A percentile compares a stretch with the other conserved stretches of the same genome.
phyloP scores from a whole-genome alignment of 2,113 vertebrate genomes.

The Sinosuthora webbiana region DNA sequence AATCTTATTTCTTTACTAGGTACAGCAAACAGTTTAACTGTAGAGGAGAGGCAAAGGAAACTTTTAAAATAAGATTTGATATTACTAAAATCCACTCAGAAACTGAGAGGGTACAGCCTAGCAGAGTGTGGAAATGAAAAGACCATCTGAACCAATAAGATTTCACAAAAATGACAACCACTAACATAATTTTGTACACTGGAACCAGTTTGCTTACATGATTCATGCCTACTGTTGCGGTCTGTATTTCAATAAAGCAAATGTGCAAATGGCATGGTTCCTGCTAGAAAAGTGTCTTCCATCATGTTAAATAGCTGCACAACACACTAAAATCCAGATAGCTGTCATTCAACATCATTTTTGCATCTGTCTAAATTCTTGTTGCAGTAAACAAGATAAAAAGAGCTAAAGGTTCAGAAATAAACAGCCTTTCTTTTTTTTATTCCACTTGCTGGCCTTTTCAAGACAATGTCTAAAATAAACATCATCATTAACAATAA shows the following conservation, averaged over 20 bases:
- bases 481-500: background rate
- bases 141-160: background rate
- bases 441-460: background rate
- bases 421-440: background rate
- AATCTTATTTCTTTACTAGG: background rate
- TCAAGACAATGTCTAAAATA: background rate
- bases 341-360: background rate
- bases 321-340: background rate
- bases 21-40: background rate
- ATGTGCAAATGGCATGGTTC: background rate
- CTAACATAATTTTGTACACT: background rate
- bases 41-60: background rate
- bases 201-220: background rate
- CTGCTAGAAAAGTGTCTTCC: background rate
- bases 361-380: background rate
- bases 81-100: background rate
- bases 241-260: background rate
- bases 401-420: background rate
- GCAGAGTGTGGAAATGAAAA: background rate
- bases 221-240: background rate
- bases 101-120: background rate
- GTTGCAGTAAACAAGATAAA: background rate
- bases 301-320: background rate
- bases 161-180: background rate
- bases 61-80: background rate